Conservation (phyloP, 2,888 invertebrate genomes). For the Lasioglossum malachurum region DNA sequence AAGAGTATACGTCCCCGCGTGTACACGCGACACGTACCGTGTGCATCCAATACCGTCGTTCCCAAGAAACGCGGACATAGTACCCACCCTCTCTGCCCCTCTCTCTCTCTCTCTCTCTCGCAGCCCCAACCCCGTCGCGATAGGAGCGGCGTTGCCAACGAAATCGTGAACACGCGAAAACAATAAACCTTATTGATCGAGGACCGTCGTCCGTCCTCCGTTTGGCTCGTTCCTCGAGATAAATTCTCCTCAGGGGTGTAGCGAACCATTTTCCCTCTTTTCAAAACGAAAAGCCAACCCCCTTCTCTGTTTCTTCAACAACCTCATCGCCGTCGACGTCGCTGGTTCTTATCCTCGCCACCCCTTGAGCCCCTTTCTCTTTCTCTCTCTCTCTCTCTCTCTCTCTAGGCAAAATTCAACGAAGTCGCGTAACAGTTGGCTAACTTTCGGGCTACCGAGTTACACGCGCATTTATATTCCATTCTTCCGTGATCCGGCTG, state of each 20-base stretch:
- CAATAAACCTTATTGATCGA: slow-evolving; percentile 59
- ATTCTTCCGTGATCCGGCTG: slow-evolving; percentile 20
- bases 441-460: slow-evolving; percentile 30
- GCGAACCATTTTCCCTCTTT: slow-evolving; percentile 25
- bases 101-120: background rate
- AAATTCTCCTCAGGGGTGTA: slow-evolving; percentile 25
- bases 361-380: background rate
- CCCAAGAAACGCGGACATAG: slow-evolving; percentile 38
- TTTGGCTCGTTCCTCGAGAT: slow-evolving; percentile 2
- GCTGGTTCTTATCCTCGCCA: background rate
- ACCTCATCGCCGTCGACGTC: background rate
- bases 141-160: slow-evolving; percentile 38
- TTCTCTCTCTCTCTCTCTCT: background rate
- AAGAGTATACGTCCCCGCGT: slow-evolving; percentile 17
- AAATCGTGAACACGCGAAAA: slow-evolving; percentile 59
- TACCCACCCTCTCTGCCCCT: too few species aligned
- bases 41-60: slow-evolving; percentile 34
- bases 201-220: slow-evolving; percentile 34
- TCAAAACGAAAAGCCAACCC: background rate
- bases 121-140: slow-evolving; percentile 15
- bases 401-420: slow-evolving; percentile 10
- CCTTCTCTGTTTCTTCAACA: background rate
- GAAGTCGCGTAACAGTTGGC: slow-evolving; percentile 31
- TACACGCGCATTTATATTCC: slow-evolving; percentile 41
- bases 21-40: slow-evolving; percentile 23